Base-by-base conservation (phyloP, 1,140 invertebrate species). In the Galendromus occidentalis region DNA sequence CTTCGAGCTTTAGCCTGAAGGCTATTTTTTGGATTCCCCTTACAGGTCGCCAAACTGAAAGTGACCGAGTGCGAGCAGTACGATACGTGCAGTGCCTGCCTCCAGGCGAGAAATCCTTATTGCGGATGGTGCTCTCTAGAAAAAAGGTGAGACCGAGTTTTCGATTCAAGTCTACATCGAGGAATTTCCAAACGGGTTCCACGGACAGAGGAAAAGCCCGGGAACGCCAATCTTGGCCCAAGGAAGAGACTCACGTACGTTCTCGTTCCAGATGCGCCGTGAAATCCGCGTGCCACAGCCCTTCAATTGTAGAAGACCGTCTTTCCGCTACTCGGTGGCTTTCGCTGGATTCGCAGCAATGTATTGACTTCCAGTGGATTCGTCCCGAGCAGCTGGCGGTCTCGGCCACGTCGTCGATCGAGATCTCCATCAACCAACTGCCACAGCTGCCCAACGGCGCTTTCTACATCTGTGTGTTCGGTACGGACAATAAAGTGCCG, bases 111-210 rank as follows among this genome's bases (percentile, higher is more conserved):
- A 71, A 93, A 98, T 80, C 93, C 94, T 1, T 94, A 95, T 73
- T 98, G 94, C 78, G 92, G 92, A 12, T 98, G 93, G 92, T 97
- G 93, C 77, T 93, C 92, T 0, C 76, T 96, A 66, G 91, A 97
- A 75, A 94, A 92, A 78, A 82, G 83, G 85, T 86, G 69, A 71
- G 71, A 70, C 22, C 29, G 41, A 2, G 7, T 25, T 68, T n/a
- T n/a, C n/a, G n/a, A n/a, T n/a, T n/a, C n/a, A n/a, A n/a, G n/a
- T n/a, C n/a, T n/a, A n/a, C n/a, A n/a, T n/a, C n/a, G n/a, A n/a
- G n/a, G n/a, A n/a, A n/a, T n/a, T n/a, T n/a, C n/a, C n/a, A n/a
- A n/a, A n/a, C n/a, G n/a, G n/a, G n/a, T n/a, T n/a, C n/a, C n/a
- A n/a, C n/a, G n/a, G n/a, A n/a, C n/a, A n/a, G n/a, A n/a, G n/a